Evolutionary conservation across 2,113 vertebrate genomes (phyloP), one percentile per base, ranked within the genome.

Genomic region (Microcebus murinus): DNA sequence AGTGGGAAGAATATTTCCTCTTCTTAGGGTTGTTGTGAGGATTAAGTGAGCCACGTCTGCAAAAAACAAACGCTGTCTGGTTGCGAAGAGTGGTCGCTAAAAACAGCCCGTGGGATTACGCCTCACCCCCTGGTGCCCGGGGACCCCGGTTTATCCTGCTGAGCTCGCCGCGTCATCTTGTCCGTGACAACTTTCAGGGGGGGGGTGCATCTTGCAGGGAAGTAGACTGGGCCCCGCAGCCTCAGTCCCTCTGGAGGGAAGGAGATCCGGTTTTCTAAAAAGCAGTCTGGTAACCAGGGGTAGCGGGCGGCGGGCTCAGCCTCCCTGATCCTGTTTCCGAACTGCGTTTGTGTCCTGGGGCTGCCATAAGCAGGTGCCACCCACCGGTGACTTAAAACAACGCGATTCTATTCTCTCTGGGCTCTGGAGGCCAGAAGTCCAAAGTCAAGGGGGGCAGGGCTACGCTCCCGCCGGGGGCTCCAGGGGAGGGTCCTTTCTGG

Each of bases 351-450:
- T 45, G 74, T 67, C 36, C 48, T 3, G 34, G 20, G 65, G 39
- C 67, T 52, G 36, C 74, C 1, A 0, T 2, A 5, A 57, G 27
- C 45, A 67, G 12, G 9, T 1, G 4, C 52, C 20, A 3, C 1
- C 3, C 1, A 1, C 2, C 18, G 52, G 15, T 27, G 31, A 39
- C 79, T 87, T 27, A 4, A 23, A 34, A 84, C 27, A 61, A 10
- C 17, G 4, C 12, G 2, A 2, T 0, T 20, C n/a, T 11, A 0
- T 23, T 68, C 10, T 42, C 15, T 70, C 4, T 18, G 20, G 7
- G 59, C 18, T 14, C 71, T 14, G 36, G 82, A 88, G 59, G 34
- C n/a, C 48, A 2, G 39, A 25, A 59, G 34, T 48, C n/a, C 31
- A 29, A 31, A 55, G 29, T 45, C 85, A 7, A 94, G 80, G 29